These are phyloP conservation scores for Diploptera punctata DNA, from an alignment of 2,888 invertebrate species.

Conservation along the genomic window DNA sequence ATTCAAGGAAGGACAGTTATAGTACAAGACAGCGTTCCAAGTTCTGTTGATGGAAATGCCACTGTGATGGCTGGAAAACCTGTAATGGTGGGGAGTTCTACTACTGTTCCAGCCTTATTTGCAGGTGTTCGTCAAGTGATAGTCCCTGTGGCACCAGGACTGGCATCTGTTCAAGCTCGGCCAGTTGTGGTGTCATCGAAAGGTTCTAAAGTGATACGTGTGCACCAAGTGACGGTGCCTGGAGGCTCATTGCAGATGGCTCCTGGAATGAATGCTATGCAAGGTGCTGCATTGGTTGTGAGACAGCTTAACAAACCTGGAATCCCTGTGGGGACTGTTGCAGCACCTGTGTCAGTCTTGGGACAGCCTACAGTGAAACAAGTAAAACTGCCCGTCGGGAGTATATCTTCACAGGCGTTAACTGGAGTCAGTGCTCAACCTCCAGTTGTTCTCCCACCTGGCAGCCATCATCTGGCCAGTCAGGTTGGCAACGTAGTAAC, in stretches of 20 bases:
- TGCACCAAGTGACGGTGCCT: slow-evolving; percentile 48
- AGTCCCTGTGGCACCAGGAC: slow-evolving; percentile 46
- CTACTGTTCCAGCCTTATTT: slow-evolving; percentile 44
- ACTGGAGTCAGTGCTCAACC: slow-evolving; percentile 55
- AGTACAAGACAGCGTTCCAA: slow-evolving; percentile 52
- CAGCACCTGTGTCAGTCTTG: slow-evolving; percentile 36
- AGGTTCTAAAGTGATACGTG: slow-evolving; percentile 46
- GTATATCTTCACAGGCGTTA: slow-evolving; percentile 55
- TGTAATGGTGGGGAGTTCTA: slow-evolving; percentile 47
- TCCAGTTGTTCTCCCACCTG: slow-evolving; percentile 53
- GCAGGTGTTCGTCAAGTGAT: slow-evolving; percentile 44
- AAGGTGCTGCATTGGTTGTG: slow-evolving; percentile 41
- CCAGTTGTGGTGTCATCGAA: slow-evolving; percentile 42
- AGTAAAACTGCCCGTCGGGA: slow-evolving; percentile 46
- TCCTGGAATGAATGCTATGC: slow-evolving; percentile 35
- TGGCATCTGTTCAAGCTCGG: slow-evolving; percentile 43
- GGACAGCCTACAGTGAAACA: slow-evolving; percentile 43
- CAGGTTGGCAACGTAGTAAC: slow-evolving; percentile 17
- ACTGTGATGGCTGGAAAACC: slow-evolving; percentile 47
- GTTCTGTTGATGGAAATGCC: slow-evolving; percentile 45
- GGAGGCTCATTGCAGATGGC: slow-evolving; percentile 44
- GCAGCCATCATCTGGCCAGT: slow-evolving; percentile 44
- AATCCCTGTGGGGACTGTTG: slow-evolving; percentile 22
- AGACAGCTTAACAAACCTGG: slow-evolving; percentile 40
- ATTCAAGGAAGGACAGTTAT: slow-evolving; percentile 46